phyloP scores from a whole-genome alignment of 2,113 vertebrate species.

The Hystrix cristata region DNA sequence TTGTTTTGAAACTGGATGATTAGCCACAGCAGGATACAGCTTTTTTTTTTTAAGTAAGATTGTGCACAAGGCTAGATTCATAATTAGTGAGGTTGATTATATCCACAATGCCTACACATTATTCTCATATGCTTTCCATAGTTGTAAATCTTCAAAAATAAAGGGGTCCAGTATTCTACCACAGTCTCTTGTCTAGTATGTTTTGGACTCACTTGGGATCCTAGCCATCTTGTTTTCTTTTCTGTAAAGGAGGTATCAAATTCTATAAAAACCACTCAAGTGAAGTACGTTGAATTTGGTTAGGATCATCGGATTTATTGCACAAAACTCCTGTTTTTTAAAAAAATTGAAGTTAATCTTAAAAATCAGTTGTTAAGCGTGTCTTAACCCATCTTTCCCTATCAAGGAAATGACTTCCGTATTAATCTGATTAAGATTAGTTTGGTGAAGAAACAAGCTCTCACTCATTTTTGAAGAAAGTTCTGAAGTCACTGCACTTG shows the following conservation, averaged over 20 bases:
- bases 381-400: background rate
- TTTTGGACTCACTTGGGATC: background rate
- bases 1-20: constrained; percentile 27
- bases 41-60: background rate
- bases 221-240: constrained; percentile 2
- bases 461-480: background rate
- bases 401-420: background rate
- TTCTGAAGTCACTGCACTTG: background rate
- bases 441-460: background rate
- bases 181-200: background rate
- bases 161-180: background rate
- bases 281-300: background rate
- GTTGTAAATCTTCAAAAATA: background rate
- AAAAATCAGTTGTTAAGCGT: background rate
- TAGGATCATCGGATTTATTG: background rate
- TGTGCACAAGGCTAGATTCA: background rate
- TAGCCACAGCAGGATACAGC: background rate
- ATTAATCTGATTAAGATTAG: background rate
- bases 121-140: background rate
- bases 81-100: background rate
- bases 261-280: background rate
- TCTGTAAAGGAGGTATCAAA: background rate
- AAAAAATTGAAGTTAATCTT: background rate
- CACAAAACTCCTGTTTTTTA: background rate
- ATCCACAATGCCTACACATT: background rate